Evolutionary conservation across 1,140 invertebrate species (phyloP).

Genomic region (Panagrolaimus sp.): DNA sequence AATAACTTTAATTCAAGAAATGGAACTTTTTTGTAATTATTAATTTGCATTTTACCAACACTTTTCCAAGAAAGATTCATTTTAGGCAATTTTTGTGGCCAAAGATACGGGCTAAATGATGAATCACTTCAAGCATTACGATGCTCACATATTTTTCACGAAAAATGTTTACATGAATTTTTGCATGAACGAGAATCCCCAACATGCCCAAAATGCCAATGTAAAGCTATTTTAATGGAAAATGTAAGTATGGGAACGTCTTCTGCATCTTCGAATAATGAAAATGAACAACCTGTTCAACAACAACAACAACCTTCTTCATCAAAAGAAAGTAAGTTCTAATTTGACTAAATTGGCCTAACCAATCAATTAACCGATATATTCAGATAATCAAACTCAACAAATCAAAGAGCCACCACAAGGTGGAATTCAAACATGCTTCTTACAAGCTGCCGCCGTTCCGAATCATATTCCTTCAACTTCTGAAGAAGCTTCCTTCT

Average conservation of each 20-base stretch:
- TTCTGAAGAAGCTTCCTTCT: too few species aligned
- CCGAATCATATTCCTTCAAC: too few species aligned
- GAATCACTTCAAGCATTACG: constrained; percentile 54
- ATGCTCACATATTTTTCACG: constrained; percentile 59
- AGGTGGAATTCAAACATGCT: too few species aligned
- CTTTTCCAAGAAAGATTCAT: too few species aligned
- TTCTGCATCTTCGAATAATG: constrained; percentile 10
- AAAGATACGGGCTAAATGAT: constrained; percentile 50
- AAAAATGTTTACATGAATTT: constrained; percentile 43
- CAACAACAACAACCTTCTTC: too few species aligned
- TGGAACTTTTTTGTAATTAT: constrained; percentile 60
- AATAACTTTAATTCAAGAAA: constrained; percentile 52
- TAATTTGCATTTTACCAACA: too few species aligned
- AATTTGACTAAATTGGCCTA: too few species aligned
- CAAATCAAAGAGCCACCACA: too few species aligned
- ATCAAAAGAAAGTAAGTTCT: too few species aligned
- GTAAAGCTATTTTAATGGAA: constrained; percentile 32
- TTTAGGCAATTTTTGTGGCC: constrained; percentile 59
- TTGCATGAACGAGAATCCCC: constrained; percentile 25
- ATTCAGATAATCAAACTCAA: too few species aligned
- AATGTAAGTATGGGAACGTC: constrained; percentile 27
- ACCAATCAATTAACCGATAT: too few species aligned
- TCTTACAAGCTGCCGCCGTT: too few species aligned
- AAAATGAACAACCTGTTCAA: neutral
- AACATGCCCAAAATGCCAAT: constrained; percentile 36